Conservation (phyloP, 2,113 vertebrate species). For the Chaetorhynchus papuensis region DNA sequence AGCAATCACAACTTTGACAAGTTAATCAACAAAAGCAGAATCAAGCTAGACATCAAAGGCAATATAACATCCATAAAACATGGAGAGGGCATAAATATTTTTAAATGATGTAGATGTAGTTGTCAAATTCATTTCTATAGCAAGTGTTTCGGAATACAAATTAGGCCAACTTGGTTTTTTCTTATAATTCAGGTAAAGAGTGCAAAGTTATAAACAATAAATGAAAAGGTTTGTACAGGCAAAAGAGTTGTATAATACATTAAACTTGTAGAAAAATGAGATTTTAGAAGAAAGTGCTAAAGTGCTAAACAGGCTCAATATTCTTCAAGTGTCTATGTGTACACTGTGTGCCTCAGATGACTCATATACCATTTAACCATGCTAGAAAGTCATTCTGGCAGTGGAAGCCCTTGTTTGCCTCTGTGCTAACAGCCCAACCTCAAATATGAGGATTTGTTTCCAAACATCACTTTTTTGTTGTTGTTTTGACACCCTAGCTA, state of each 20-base stretch:
- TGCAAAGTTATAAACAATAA: background rate
- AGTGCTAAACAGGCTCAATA: background rate
- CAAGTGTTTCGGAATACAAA: background rate
- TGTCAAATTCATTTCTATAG: background rate
- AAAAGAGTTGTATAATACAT: background rate
- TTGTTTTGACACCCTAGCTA: background rate
- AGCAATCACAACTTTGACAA: background rate
- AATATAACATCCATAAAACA: background rate
- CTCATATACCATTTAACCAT: background rate
- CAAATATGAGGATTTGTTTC: background rate
- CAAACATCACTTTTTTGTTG: background rate
- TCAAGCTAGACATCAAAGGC: background rate
- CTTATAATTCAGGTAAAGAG: background rate
- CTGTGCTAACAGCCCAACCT: background rate
- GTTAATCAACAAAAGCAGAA: background rate
- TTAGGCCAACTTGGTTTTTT: background rate
- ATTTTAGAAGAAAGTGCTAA: background rate
- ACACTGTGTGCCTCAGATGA: background rate
- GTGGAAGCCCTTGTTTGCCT: background rate
- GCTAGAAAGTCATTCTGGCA: background rate
- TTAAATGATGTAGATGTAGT: background rate
- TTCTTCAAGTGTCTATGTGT: background rate
- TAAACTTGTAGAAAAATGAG: background rate
- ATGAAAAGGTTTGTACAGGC: background rate
- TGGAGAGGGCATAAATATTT: conserved; percentile 2